These are phyloP conservation scores for Dynastes grantii DNA, from an alignment of 2,888 invertebrate species.

Conservation along the genomic window DNA sequence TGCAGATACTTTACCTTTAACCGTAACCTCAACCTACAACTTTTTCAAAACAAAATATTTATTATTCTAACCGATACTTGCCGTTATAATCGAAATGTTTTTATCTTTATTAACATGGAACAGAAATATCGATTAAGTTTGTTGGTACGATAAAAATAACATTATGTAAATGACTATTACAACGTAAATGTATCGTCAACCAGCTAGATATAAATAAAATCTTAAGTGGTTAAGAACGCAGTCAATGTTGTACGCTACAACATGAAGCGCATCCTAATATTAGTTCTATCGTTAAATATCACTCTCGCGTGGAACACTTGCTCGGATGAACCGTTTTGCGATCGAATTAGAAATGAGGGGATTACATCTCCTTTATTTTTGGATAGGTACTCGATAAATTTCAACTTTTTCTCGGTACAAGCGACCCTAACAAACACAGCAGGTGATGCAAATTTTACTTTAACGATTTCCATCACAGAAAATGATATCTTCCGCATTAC, in stretches of 20 bases:
- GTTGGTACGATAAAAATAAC: slow-evolving; percentile 3
- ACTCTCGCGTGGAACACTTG: slow-evolving; percentile 38
- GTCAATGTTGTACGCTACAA: slow-evolving; percentile 6
- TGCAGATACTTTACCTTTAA: not conserved
- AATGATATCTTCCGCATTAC: slow-evolving; percentile 47
- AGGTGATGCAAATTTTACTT: slow-evolving; percentile 2
- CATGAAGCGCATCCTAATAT: slow-evolving; percentile 22
- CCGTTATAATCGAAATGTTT: not conserved
- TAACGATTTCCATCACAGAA: slow-evolving; percentile 21
- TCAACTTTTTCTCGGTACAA: not conserved
- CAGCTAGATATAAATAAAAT: slow-evolving; percentile 18
- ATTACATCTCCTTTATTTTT: slow-evolving; percentile 5
- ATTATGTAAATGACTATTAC: slow-evolving; percentile 11
- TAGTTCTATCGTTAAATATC: slow-evolving; percentile 17
- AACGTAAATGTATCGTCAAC: slow-evolving; percentile 9
- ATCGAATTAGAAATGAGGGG: slow-evolving; percentile 32
- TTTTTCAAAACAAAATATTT: no score
- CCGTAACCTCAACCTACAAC: not conserved
- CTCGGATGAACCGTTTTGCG: slow-evolving; percentile 44
- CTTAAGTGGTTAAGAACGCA: not conserved
- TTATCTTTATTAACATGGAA: not conserved
- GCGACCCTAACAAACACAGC: not conserved
- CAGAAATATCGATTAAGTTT: slow-evolving; percentile 1
- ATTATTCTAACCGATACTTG: not conserved
- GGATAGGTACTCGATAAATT: not conserved